Base-by-base conservation (phyloP, 2,113 vertebrate genomes). In the Phasianus colchicus region DNA sequence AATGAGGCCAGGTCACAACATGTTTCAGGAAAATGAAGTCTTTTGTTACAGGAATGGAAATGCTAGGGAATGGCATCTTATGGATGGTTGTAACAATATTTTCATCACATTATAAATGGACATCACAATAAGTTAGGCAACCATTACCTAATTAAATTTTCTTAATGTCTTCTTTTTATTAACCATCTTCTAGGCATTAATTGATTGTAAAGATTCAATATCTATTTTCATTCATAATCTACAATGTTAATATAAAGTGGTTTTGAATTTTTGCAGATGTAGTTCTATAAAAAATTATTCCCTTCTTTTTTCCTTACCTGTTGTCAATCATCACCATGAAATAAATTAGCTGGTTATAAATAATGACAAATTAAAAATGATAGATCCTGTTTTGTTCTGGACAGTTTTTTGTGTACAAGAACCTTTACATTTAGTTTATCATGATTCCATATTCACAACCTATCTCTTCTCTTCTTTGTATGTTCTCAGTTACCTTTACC, bases 1-100 rank as follows among this genome's bases (percentile, higher is more conserved):
- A 97, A 94, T 97, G 94, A 96, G 93, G 79, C 93, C 85, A 96
- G 76, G 89, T 72, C 93, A 96, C 90, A 96, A 95, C 70, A 97
- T 92, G 87, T 93, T 97, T 95, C 69, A 95, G 95, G 83, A 97
- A 97, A 97, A 98, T 97, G 52, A 97, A 97, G 72, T 95, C 69
- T 88, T 96, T 96, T 96, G 48, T 92, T 94, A 90, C 27, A 84
- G 63, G 75, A 96, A 95, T 90, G 38, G 70, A 97, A 94, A 96
- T 92, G 16, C 25, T 61, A 32, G 90, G 32, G 13, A 36, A 88
- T 10, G 32, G 15, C 30, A 92, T 85, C 79, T 86, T 83, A 90
- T 54, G 63, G 25, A 90, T 60, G 43, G 69, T n/a, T 83, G 6
- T 71, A 78, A 83, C 70, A 88, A 92, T 87, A 95, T 58, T 94